A percentile compares a stretch with the other conserved stretches of the same genome.
These are phyloP conservation scores for Drosophila kambysellisi DNA, from an alignment of 2,888 invertebrate species.

Conservation along the genomic window DNA sequence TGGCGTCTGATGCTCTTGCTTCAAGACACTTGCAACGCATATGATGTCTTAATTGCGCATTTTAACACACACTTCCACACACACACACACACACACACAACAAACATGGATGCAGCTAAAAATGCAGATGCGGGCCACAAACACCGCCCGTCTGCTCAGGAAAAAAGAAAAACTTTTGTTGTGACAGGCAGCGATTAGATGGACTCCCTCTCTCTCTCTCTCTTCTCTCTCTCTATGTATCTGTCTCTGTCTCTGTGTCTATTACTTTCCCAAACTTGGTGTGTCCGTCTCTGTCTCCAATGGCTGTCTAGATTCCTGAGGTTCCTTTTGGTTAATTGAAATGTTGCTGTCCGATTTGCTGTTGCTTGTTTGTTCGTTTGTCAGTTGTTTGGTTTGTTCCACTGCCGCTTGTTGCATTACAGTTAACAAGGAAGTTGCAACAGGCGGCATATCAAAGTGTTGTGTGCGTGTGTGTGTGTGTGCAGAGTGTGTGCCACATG, in stretches of 20 bases:
- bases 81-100: constrained; percentile 43
- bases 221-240: not conserved
- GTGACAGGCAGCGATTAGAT: constrained; percentile 76
- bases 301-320: constrained; percentile 3
- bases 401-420: constrained; percentile 47
- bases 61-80: constrained; percentile 53
- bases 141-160: constrained; percentile 9
- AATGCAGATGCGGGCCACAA: constrained; percentile 26
- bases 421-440: constrained; percentile 49
- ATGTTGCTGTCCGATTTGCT: constrained; percentile 50
- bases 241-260: not conserved
- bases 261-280: not conserved
- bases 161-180: constrained; percentile 46
- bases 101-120: constrained; percentile 31
- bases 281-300: not conserved
- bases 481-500: constrained; percentile 21
- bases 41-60: constrained; percentile 79
- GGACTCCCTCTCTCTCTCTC: not conserved
- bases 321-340: constrained; percentile 68
- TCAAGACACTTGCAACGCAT: constrained; percentile 64
- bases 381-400: constrained; percentile 9
- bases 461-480: not conserved
- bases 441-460: constrained; percentile 51
- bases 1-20: constrained; percentile 17
- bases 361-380: constrained; percentile 8